A percentile compares a stretch with the other conserved stretches of the same genome.
phyloP scores from a whole-genome alignment of 2,888 invertebrate genomes.

The Eucriotettix oculatus region DNA sequence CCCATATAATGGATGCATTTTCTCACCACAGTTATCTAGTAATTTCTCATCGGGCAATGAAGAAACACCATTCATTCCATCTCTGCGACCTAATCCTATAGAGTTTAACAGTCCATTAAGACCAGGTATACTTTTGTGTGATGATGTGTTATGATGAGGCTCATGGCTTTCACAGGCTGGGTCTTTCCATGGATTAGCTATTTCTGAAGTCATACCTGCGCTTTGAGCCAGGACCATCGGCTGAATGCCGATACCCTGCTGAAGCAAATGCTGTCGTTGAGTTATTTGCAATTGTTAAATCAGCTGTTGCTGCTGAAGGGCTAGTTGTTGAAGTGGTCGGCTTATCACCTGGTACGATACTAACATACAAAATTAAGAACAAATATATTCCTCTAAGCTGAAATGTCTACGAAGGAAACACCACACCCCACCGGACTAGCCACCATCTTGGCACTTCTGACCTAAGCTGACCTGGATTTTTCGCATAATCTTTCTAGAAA shows the following conservation, averaged over 20 bases:
- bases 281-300: constrained; percentile 68
- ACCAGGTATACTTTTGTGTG: constrained; percentile 18
- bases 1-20: constrained; percentile 67
- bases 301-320: constrained; percentile 64
- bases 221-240: constrained; percentile 38
- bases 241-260: constrained; percentile 50
- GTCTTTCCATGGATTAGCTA: constrained; percentile 29
- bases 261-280: constrained; percentile 70
- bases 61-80: constrained; percentile 31
- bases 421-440: constrained; percentile 10
- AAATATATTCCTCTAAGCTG: constrained; percentile 4
- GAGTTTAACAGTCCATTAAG: constrained; percentile 26
- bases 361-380: neutral
- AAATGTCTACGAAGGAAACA: constrained; percentile 8
- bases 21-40: constrained; percentile 24
- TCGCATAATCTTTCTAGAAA: too few relatives aligned
- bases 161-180: constrained; percentile 15
- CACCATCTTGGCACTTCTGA: constrained; percentile 12
- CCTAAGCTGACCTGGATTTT: too few relatives aligned
- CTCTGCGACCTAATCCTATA: constrained; percentile 26
- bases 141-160: constrained; percentile 20
- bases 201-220: constrained; percentile 28
- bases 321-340: constrained; percentile 60
- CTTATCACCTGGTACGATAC: neutral
- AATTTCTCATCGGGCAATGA: constrained; percentile 31